Evolutionary conservation across 2,797 vertebrate genomes (phyloP).

Genomic region (Margarornis squamiger): DNA sequence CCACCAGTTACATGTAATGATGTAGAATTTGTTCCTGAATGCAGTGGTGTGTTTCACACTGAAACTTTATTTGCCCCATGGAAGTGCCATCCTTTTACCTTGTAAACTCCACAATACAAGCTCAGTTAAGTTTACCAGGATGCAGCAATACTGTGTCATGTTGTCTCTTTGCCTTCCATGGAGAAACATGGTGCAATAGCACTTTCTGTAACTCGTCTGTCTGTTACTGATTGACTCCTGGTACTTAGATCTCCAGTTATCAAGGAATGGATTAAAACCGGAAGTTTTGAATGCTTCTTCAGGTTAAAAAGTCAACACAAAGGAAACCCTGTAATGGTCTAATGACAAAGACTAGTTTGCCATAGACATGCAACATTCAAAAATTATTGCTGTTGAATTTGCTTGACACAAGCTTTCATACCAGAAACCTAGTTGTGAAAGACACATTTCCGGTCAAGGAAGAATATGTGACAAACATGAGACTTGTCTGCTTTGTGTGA

Average conservation of each 20-base stretch:
- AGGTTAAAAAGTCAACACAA: neutral
- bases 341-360: neutral
- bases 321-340: neutral
- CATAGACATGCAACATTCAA: neutral
- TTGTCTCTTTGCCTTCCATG: neutral
- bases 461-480: neutral
- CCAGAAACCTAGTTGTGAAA: neutral
- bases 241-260: neutral
- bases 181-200: neutral
- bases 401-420: neutral
- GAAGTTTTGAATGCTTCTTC: neutral
- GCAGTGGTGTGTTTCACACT: neutral
- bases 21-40: neutral
- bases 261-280: neutral
- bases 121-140: neutral
- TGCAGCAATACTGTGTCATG: accelerated
- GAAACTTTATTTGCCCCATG: neutral
- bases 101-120: accelerated
- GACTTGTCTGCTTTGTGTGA: neutral
- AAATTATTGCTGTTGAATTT: neutral
- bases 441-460: neutral
- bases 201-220: neutral
- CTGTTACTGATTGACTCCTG: neutral
- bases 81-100: neutral
- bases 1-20: neutral